These are phyloP conservation scores for Heliocidaris erythrogramma DNA, from an alignment of 35 echinoderm and acorn worm species.

Conservation along the genomic window DNA sequence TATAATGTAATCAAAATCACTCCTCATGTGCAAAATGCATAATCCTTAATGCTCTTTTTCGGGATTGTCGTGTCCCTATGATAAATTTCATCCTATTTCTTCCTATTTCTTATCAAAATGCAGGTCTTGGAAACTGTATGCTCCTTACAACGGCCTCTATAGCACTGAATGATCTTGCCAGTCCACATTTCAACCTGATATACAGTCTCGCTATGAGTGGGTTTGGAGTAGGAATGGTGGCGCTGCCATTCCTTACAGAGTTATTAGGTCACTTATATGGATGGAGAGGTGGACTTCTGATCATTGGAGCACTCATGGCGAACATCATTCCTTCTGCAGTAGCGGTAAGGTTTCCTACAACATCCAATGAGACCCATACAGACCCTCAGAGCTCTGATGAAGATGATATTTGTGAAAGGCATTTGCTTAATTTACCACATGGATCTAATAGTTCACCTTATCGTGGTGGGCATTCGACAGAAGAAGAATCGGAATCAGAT, in stretches of 20 bases:
- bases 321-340: background rate
- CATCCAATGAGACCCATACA: background rate
- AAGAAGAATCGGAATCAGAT: background rate
- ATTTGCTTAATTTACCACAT: background rate
- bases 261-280: background rate
- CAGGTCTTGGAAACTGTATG: background rate
- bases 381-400: background rate
- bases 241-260: background rate
- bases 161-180: background rate
- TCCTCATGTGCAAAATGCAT: too few species aligned
- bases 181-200: background rate
- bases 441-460: background rate
- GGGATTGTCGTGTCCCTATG: too few species aligned
- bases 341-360: background rate
- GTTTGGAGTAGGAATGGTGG: background rate
- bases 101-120: background rate
- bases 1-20: too few species aligned
- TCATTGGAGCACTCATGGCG: background rate
- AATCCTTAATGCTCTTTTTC: too few species aligned
- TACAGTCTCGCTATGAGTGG: background rate
- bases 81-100: too few species aligned
- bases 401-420: background rate
- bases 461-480: background rate
- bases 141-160: background rate
- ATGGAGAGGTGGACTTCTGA: background rate